Evolutionary conservation across 2,113 vertebrate genomes (phyloP), one percentile per base, ranked within the genome.

Genomic region (Neodon shergylaensis): DNA sequence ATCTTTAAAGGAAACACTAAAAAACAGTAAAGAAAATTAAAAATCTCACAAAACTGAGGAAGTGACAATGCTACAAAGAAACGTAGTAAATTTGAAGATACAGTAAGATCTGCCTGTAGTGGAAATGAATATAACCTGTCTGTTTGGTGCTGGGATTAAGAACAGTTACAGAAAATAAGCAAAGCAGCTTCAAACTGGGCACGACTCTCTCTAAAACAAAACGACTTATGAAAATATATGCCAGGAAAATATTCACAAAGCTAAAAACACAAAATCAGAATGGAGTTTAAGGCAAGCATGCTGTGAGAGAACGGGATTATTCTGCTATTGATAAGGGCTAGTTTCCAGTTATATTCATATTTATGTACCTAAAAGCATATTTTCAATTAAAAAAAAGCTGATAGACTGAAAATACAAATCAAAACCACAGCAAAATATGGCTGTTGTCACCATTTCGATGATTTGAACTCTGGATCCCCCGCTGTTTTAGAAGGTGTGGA

Each of bases 201-300:
- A n/a, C 61, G 44, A 88, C 28, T 31, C 4, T 79, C 26, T 85
- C 44, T 87, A 91, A 83, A 88, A 78, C 47, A 79, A 90, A 93
- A 88, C 78, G 54, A 63, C 39, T 61, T 28, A 22, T 49, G 65
- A 61, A 93, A 88, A 90, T 83, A 72, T 14, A 66, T 81, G 7
- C 47, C 47, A 88, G 54, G 63, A 68, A 96, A 89, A 78, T 68
- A 19, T 22, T 66, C 54, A 88, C 42, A 63, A 68, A 96, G 88
- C 61, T 14, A 78, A 89, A 94, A 49, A 66, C 61, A 42, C 72
- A 85, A 36, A 73, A 86, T 39, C 28, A 90, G 52, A 89, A 91
- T 9, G 21, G 26, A 86, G 86, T 90, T 86, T 86, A 86, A 70
- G 28, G 13, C 58, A 92, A 94, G 13, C 31, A 81, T 89, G 14